Percentiles rank a stretch among this genome's conserved stretches.
phyloP scores from a whole-genome alignment of 2,113 vertebrate genomes.

The Ochotona curzoniae region DNA sequence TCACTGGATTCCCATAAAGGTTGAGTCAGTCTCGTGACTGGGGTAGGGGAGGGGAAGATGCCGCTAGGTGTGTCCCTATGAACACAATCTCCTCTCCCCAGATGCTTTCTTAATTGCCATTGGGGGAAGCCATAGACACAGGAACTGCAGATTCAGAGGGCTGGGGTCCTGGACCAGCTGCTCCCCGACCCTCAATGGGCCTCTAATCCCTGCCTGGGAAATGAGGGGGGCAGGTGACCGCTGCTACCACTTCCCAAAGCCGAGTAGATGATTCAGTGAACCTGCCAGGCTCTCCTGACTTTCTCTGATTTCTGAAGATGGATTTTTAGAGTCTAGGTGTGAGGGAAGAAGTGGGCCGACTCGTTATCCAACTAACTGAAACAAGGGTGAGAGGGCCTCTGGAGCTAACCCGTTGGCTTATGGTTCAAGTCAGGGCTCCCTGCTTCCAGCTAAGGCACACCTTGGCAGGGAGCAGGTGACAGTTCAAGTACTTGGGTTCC shows the following conservation, averaged over 20 bases:
- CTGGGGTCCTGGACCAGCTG: not conserved
- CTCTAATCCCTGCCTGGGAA: slow-evolving; percentile 30
- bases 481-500: too few relatives aligned
- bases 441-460: too few relatives aligned
- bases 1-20: too few relatives aligned
- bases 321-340: not conserved
- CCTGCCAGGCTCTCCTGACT: not conserved
- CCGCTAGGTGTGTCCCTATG: too few relatives aligned
- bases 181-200: not conserved
- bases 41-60: too few relatives aligned
- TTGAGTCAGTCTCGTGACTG: too few relatives aligned
- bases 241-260: not conserved
- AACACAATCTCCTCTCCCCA: too few relatives aligned
- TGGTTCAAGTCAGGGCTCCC: too few relatives aligned
- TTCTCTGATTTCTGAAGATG: not conserved
- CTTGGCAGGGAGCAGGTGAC: too few relatives aligned
- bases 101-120: too few relatives aligned
- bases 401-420: not conserved
- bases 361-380: too few relatives aligned
- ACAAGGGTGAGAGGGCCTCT: rapidly evolving
- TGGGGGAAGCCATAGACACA: not conserved
- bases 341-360: not conserved
- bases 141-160: not conserved
- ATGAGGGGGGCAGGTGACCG: not conserved
- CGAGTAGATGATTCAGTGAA: not conserved